phyloP scores from a whole-genome alignment of 2,113 vertebrate species.

The Aspidoscelis tigris region DNA sequence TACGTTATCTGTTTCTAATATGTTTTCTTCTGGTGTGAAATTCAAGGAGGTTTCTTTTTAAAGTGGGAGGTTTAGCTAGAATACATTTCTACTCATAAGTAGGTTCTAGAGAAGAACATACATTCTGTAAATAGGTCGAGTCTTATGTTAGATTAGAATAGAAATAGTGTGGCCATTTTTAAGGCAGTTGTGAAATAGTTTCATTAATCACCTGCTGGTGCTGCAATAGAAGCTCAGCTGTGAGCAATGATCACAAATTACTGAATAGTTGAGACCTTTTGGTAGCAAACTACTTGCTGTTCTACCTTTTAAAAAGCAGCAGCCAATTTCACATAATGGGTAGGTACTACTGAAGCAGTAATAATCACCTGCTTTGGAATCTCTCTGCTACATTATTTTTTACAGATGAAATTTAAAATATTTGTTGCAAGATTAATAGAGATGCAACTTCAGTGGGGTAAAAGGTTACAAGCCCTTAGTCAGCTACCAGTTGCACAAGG shows the following conservation, averaged over 20 bases:
- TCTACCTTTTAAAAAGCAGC: slow-evolving; percentile 43
- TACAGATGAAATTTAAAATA: background rate
- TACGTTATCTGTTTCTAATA: no score
- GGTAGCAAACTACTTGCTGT: slow-evolving; percentile 28
- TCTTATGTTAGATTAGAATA: slow-evolving; percentile 31
- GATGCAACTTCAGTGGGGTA: background rate
- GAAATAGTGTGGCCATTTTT: slow-evolving; percentile 41
- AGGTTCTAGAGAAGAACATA: background rate
- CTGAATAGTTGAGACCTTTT: slow-evolving; percentile 38
- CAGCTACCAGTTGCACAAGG: background rate
- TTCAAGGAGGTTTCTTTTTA: no score
- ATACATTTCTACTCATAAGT: slow-evolving; percentile 24
- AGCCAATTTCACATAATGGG: slow-evolving; percentile 40
- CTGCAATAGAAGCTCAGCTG: slow-evolving; percentile 43
- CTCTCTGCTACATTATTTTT: background rate
- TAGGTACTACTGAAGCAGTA: slow-evolving; percentile 38
- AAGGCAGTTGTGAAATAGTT: slow-evolving; percentile 55
- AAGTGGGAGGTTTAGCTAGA: background rate
- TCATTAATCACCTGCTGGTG: slow-evolving; percentile 52
- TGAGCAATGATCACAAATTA: slow-evolving; percentile 35
- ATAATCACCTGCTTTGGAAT: slow-evolving; percentile 41
- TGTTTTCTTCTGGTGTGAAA: no score
- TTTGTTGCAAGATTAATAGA: background rate
- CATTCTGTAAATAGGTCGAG: background rate
- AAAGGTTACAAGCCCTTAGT: background rate